These are phyloP conservation scores for Drosophila burlai DNA, from an alignment of 1,140 invertebrate species.

Conservation along the genomic window DNA sequence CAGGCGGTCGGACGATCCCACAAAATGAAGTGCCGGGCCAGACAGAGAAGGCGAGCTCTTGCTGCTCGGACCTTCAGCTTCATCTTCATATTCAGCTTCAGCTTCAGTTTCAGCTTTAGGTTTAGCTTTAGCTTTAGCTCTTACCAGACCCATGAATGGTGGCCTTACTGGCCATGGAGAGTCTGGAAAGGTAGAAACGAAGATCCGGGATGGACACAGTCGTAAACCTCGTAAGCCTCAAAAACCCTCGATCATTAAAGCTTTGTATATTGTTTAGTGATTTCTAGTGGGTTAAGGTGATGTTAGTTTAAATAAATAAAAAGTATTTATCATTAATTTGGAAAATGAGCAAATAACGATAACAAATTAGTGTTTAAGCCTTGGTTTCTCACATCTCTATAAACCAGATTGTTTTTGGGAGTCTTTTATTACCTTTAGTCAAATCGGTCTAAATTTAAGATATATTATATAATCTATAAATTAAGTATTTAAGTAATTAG, in stretches of 20 bases:
- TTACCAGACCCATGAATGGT: conserved; percentile 28
- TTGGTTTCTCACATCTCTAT: too few relatives aligned
- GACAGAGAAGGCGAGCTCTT: conserved; percentile 37
- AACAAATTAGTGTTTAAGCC: too few relatives aligned
- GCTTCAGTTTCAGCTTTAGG: background rate
- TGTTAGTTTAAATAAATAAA: background rate
- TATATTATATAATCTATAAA: background rate
- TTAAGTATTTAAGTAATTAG: background rate
- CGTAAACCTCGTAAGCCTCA: conserved; percentile 5
- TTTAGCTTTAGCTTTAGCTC: background rate
- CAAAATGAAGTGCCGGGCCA: conserved; percentile 76
- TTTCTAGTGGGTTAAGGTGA: background rate
- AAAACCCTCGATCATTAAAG: background rate
- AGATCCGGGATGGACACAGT: conserved; percentile 10
- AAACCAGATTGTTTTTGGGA: background rate
- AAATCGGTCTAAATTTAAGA: too few relatives aligned
- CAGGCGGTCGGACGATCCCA: conserved; percentile 77
- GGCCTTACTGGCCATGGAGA: background rate
- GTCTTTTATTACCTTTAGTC: too few relatives aligned
- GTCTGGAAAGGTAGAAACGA: conserved; percentile 2
- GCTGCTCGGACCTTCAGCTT: conserved; percentile 8
- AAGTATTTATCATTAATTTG: background rate
- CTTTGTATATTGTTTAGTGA: background rate
- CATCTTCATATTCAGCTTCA: conserved; percentile 2
- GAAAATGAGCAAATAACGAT: background rate